phyloP scores from a whole-genome alignment of 2,797 vertebrate genomes.

The Myotis findleyi region DNA sequence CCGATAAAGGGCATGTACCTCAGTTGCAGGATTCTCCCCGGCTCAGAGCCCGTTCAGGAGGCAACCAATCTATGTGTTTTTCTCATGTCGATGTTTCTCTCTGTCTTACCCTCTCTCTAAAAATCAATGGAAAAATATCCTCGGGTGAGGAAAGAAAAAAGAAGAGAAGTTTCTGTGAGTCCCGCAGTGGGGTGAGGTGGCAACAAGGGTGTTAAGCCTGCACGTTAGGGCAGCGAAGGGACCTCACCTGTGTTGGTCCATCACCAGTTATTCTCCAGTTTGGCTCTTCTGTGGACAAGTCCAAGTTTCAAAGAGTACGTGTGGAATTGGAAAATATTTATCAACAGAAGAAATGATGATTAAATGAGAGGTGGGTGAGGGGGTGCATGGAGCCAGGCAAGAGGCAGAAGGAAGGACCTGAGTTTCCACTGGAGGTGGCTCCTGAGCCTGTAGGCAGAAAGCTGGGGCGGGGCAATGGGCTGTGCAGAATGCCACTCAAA shows the following conservation, averaged over 20 bases:
- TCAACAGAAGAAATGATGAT: slow-evolving; percentile 28
- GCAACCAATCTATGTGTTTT: too few species aligned
- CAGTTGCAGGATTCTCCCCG: too few species aligned
- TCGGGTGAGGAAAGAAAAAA: too few species aligned
- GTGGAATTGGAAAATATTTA: slow-evolving; percentile 37
- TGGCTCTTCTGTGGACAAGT: neutral
- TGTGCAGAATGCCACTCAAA: neutral
- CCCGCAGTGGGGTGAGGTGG: neutral
- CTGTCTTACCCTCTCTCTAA: too few species aligned
- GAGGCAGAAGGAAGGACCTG: neutral
- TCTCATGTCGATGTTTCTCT: too few species aligned
- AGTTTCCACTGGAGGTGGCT: neutral
- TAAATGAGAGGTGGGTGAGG: neutral
- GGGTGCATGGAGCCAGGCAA: neutral
- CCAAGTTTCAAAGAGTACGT: neutral
- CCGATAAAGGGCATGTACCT: too few species aligned
- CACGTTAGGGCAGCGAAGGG: neutral
- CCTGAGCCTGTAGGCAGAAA: neutral
- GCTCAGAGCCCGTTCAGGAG: too few species aligned
- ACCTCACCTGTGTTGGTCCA: neutral
- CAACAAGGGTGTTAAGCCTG: neutral
- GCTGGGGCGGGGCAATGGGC: neutral
- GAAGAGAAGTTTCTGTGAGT: neutral
- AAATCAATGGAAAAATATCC: too few species aligned
- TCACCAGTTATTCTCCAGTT: neutral